Conservation (phyloP, 2,888 invertebrate genomes). For the Agonopterix alstromeriana region DNA sequence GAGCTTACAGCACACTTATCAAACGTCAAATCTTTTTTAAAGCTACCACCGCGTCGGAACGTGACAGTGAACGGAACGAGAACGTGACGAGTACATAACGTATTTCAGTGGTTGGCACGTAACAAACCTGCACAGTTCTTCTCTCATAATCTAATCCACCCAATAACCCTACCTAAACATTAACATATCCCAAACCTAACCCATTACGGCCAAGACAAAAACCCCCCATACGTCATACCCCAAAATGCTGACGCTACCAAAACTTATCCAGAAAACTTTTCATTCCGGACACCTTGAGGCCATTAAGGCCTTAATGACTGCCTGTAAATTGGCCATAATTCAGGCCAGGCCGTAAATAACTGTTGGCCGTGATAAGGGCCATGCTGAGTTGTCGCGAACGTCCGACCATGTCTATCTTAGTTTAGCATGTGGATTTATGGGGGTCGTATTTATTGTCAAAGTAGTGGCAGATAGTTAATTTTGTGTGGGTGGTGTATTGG, state of each 20-base stretch:
- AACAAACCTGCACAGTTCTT: too few species aligned
- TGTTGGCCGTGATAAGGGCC: constrained; percentile 65
- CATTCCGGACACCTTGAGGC: constrained; percentile 66
- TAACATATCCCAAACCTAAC: neutral
- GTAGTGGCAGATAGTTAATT: constrained; percentile 10
- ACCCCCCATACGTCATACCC: constrained; percentile 28
- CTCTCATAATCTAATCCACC: too few species aligned
- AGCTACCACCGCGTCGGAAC: too few species aligned
- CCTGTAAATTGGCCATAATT: constrained; percentile 76
- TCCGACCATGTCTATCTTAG: constrained; percentile 66
- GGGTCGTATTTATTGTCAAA: constrained; percentile 29
- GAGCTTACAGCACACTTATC: too few species aligned
- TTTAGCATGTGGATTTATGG: constrained; percentile 64
- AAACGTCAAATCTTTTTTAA: too few species aligned
- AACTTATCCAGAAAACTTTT: constrained; percentile 63
- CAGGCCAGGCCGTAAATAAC: constrained; percentile 69
- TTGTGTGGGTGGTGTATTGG: neutral
- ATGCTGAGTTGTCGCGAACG: constrained; percentile 64
- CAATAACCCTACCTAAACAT: too few species aligned
- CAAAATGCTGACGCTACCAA: constrained; percentile 47
- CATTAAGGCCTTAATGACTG: constrained; percentile 75
- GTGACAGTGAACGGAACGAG: too few species aligned
- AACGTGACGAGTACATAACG: too few species aligned
- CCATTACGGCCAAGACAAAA: constrained; percentile 16
- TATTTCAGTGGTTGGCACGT: too few species aligned